Percentiles rank a stretch among this genome's conserved stretches.
Conservation (phyloP, 2,113 vertebrate species). For the Antechinus stuartii region DNA sequence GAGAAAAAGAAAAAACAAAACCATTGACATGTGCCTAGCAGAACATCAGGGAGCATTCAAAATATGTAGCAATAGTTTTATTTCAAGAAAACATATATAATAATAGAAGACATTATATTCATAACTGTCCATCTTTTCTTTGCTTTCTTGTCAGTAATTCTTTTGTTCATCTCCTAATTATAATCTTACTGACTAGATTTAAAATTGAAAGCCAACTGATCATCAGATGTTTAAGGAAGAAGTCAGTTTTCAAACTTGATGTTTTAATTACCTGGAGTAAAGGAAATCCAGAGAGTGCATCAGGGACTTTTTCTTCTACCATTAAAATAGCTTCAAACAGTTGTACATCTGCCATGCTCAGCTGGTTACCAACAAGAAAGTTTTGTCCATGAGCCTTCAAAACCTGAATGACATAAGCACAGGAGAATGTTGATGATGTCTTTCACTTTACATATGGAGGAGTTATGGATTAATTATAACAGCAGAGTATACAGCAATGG, state of each 20-base stretch:
- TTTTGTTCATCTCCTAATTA: too few relatives aligned
- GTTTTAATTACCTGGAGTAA: constrained; percentile 87
- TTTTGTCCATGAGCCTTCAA: constrained; percentile 79
- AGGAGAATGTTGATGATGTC: not conserved
- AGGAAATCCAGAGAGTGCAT: constrained; percentile 86
- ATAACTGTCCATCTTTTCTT: too few relatives aligned
- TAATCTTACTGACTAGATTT: constrained; percentile 21
- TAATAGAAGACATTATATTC: too few relatives aligned
- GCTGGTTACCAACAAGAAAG: constrained; percentile 88
- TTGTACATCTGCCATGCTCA: constrained; percentile 90
- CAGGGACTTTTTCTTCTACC: constrained; percentile 89
- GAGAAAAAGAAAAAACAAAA: too few relatives aligned
- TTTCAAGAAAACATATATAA: too few relatives aligned
- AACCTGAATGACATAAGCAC: constrained; percentile 76
- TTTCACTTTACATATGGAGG: not conserved
- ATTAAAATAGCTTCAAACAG: constrained; percentile 91
- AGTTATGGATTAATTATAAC: not conserved
- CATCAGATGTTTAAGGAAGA: not conserved
- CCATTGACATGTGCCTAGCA: too few relatives aligned
- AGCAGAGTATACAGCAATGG: not conserved
- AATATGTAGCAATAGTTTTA: too few relatives aligned
- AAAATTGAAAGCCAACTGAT: not conserved
- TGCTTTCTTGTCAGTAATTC: too few relatives aligned
- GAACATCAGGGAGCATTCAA: too few relatives aligned
- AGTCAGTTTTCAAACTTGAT: not conserved